Percentiles rank a stretch among this genome's conserved stretches.
Conservation (phyloP, 2,888 invertebrate species). For the Trimorus sp. region DNA sequence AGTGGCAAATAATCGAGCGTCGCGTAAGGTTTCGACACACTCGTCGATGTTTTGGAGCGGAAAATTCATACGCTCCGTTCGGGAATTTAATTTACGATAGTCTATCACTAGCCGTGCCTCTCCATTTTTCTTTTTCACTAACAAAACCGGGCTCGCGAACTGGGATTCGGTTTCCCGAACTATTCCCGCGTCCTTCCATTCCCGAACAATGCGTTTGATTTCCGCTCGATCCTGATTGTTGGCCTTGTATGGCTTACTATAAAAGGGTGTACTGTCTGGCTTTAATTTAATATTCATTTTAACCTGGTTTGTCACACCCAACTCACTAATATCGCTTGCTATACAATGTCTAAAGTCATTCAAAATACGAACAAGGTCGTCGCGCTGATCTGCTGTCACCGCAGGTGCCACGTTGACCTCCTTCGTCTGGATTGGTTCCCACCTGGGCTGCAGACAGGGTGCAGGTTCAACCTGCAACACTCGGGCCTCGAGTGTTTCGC, state of each 20-base stretch:
- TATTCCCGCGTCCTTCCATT: conserved; percentile 57
- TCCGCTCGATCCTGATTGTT: conserved; percentile 44
- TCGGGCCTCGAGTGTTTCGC: too few relatives aligned
- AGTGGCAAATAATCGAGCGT: conserved; percentile 15
- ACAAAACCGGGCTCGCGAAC: conserved; percentile 48
- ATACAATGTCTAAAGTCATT: background rate
- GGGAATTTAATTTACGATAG: conserved; percentile 39
- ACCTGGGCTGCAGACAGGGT: too few relatives aligned
- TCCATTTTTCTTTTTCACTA: conserved; percentile 46
- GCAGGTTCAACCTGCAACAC: too few relatives aligned
- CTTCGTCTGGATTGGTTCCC: too few relatives aligned
- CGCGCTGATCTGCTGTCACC: too few relatives aligned
- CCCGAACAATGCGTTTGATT: conserved; percentile 41
- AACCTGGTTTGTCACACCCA: background rate
- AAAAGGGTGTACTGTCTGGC: conserved; percentile 22
- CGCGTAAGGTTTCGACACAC: background rate
- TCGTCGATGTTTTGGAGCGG: conserved; percentile 51
- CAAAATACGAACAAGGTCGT: too few relatives aligned
- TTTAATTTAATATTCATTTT: conserved; percentile 7
- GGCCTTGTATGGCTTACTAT: conserved; percentile 37
- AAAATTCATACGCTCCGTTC: conserved; percentile 59
- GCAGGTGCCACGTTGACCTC: too few relatives aligned
- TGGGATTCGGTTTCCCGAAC: conserved; percentile 47
- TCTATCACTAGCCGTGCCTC: conserved; percentile 46
- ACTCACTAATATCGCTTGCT: background rate